Evolutionary conservation across 2,888 invertebrate species (phyloP), one percentile per base, ranked within the genome.

Genomic region (Prosopocoilus inquinatus): DNA sequence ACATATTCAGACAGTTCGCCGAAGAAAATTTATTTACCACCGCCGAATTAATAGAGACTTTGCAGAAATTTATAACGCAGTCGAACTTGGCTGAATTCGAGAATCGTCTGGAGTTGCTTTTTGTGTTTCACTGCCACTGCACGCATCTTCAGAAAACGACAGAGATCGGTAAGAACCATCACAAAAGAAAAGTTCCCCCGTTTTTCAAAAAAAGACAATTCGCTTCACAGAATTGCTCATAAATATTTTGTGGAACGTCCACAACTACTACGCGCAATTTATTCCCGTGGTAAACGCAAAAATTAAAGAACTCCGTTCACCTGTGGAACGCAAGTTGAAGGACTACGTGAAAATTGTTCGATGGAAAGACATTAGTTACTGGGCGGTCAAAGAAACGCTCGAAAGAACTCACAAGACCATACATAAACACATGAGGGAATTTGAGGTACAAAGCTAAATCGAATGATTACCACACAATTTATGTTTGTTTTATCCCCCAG

Each of bases 361-460:
- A 36, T 99, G 97, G 91, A 88, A 93, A 68, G 97, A 99, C 70
- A 84, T 94, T 9, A 97, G 91, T 69, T 95, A 96, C 73, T 96
- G 94, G 87, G 89, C 95, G 33, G 88, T 98, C 51, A 94, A 91
- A 65, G 90, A 91, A 63, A 90, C 94, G 0, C 88, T 95, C 0
- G 88, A 90, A 38, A 94, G 92, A 70, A 90, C 93, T 0, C 96
- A 96, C 72, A 87, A 89, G 60, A 90, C 88, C 13, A 79, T 97
- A 8, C 90, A 91, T 71, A 95, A 94, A 73, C 88, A 89, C 70
- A 86, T 93, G 32, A 90, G 90, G 68, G 89, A 94, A 69, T 97
- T 89, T 77, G 89, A 91, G 79, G 86, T 84, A 59, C n/a, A n/a
- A n/a, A n/a, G n/a, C n/a, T n/a, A 69, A 74, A 53, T 59, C 82